A percentile compares a stretch with the other conserved stretches of the same genome.
phyloP scores from a whole-genome alignment of 2,113 vertebrate species.

The Aspiorhynchus laticeps region DNA sequence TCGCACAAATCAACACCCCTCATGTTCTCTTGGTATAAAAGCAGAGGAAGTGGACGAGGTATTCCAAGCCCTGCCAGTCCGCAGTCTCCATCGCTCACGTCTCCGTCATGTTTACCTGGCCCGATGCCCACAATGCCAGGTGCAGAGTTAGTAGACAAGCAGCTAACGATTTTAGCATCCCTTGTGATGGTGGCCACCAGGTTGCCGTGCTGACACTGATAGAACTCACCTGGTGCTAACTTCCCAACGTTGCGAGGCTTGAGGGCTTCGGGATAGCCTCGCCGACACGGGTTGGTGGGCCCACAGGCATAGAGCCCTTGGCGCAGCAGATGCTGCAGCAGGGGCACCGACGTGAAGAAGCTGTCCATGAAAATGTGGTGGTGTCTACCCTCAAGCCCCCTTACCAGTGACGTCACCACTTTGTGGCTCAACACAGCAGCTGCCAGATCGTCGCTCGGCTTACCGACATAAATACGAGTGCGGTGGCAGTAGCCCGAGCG shows the following conservation, averaged over 20 bases:
- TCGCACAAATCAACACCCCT: constrained; percentile 79
- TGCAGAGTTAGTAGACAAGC: constrained; percentile 78
- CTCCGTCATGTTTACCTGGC: constrained; percentile 66
- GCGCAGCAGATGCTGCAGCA: constrained; percentile 76
- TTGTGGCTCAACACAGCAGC: constrained; percentile 66
- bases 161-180: constrained; percentile 76
- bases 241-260: constrained; percentile 77
- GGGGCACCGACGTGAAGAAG: constrained; percentile 79
- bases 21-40: constrained; percentile 83
- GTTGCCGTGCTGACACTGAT: constrained; percentile 81
- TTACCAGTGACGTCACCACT: constrained; percentile 74
- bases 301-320: constrained; percentile 78
- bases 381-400: constrained; percentile 76
- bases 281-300: constrained; percentile 73
- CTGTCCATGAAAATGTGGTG: constrained; percentile 82
- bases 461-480: constrained; percentile 74
- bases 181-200: constrained; percentile 78
- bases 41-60: constrained; percentile 76
- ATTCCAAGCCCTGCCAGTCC: constrained; percentile 66
- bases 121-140: constrained; percentile 81
- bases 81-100: constrained; percentile 64
- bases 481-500: constrained; percentile 81
- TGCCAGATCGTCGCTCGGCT: constrained; percentile 67
- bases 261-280: constrained; percentile 78
- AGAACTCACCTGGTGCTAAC: constrained; percentile 78